Evolutionary conservation across 2,797 vertebrate species (phyloP), one percentile per base, ranked within the genome.

Genomic region (Pangasius sanitwongsei): DNA sequence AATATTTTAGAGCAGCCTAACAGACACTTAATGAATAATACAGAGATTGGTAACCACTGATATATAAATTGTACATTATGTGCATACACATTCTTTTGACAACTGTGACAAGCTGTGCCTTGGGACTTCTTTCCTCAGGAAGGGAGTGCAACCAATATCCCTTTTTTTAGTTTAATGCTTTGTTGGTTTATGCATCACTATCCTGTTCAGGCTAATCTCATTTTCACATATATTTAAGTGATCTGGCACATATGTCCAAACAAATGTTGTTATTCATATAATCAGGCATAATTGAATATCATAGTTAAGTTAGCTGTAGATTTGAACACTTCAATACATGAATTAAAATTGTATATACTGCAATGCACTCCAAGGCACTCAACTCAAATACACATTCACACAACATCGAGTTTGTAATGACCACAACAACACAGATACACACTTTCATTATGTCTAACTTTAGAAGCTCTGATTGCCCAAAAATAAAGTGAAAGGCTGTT

Each of bases 341-440:
- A 50, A 50, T 53, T 85, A 12, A 31, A 53, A 34, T 18, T 70
- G 48, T 31, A 81, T 37, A 37, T 57, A 48, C 37, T 82, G 25
- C 31, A 70, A 3, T 55, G 11, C 63, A 83, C 9, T 25, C 55
- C 31, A 84, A 25, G 25, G 20, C 23, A 18, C 9, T 55, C 9
- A 74, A 53, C 6, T 53, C 13, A 44, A 7, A 91, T 83, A 93
- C 86, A 92, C 88, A 86, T 83, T 89, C 89, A 86, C 80, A 72
- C 82, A 89, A 34, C 16, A 28, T 11, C 0, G 3, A 48, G 61
- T 65, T n/a, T 65, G 8, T n/a, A 48, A 63, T 63, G 34, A n/a
- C 6, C 12, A 23, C 44, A 69, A 61, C 50, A 37, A 44, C 48
- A 59, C 69, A 86, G 4, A 34, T 44, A 55, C 89, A 78, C 83